Evolutionary conservation across 2,113 vertebrate species (phyloP).

Genomic region (Percina caprodes): DNA sequence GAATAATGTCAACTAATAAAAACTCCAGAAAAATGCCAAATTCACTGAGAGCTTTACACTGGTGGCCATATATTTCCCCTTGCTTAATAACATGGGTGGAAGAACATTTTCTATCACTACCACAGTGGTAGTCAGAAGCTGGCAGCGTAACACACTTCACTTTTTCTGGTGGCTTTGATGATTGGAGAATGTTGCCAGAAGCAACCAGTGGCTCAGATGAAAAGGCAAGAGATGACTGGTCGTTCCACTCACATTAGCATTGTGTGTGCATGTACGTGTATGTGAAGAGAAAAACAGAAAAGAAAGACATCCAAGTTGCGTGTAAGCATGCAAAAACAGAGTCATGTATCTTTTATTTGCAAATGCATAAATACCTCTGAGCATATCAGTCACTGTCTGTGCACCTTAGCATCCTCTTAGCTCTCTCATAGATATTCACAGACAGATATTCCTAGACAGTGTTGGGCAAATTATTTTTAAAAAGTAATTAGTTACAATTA

Average conservation of each 20-base stretch:
- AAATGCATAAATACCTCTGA: slow-evolving; percentile 1
- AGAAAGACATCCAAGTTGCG: neutral
- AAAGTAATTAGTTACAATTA: too few species aligned
- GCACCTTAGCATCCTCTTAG: neutral
- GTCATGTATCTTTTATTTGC: slow-evolving; percentile 21
- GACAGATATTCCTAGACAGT: too few species aligned
- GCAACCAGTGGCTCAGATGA: slow-evolving; percentile 45
- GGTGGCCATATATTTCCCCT: neutral
- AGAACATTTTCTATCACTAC: slow-evolving; percentile 1
- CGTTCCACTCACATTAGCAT: slow-evolving; percentile 52
- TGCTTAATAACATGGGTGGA: neutral
- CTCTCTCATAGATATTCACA: slow-evolving; percentile 17
- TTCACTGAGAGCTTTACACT: neutral
- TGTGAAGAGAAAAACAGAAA: too few species aligned
- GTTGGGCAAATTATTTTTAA: too few species aligned
- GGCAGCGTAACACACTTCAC: slow-evolving; percentile 51
- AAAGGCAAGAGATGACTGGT: slow-evolving; percentile 43
- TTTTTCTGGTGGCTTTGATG: slow-evolving; percentile 48
- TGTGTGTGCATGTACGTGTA: neutral
- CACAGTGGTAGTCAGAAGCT: slow-evolving; percentile 13
- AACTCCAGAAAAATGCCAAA: neutral
- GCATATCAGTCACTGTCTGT: slow-evolving; percentile 17
- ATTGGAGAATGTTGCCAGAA: slow-evolving; percentile 60
- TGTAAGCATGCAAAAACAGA: neutral
- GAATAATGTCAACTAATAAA: neutral